Evolutionary conservation across 2,888 invertebrate species (phyloP).

Genomic region (Melanostoma mellinum): DNA sequence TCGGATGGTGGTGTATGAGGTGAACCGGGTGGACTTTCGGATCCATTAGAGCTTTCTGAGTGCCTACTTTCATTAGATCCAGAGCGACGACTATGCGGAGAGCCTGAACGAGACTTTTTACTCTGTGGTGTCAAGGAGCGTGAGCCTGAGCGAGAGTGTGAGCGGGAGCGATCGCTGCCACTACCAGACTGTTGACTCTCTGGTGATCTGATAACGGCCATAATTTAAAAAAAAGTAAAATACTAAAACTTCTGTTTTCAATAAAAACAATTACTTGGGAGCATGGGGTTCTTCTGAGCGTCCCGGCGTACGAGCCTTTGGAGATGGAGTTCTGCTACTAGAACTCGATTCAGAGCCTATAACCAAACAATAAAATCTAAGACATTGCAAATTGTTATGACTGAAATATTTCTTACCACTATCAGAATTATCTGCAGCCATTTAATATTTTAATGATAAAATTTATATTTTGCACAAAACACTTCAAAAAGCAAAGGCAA

Average conservation of each 20-base stretch:
- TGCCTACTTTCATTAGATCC: conserved; percentile 74
- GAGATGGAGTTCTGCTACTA: conserved; percentile 78
- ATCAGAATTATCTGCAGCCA: conserved; percentile 59
- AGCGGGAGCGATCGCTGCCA: conserved; percentile 76
- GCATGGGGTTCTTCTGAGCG: conserved; percentile 74
- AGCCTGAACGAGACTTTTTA: conserved; percentile 75
- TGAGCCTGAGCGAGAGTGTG: conserved; percentile 39
- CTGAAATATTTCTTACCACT: conserved; percentile 35
- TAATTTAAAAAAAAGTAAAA: conserved; percentile 31
- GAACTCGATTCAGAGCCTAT: conserved; percentile 79
- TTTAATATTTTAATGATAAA: neutral
- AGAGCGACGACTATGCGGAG: conserved; percentile 78
- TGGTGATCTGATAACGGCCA: conserved; percentile 74
- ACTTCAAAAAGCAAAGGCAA: no score
- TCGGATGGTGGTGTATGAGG: conserved; percentile 54
- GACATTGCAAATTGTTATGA: neutral
- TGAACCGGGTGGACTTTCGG: conserved; percentile 54
- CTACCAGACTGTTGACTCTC: conserved; percentile 77
- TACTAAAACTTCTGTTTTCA: neutral
- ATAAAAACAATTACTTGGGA: conserved; percentile 66
- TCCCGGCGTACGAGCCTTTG: conserved; percentile 76
- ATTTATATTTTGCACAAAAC: neutral
- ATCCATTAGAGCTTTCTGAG: conserved; percentile 73
- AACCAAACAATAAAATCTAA: neutral
- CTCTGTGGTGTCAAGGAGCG: conserved; percentile 49